Base-by-base conservation (phyloP, 2,888 invertebrate species). In the Drosophila antonietae region DNA sequence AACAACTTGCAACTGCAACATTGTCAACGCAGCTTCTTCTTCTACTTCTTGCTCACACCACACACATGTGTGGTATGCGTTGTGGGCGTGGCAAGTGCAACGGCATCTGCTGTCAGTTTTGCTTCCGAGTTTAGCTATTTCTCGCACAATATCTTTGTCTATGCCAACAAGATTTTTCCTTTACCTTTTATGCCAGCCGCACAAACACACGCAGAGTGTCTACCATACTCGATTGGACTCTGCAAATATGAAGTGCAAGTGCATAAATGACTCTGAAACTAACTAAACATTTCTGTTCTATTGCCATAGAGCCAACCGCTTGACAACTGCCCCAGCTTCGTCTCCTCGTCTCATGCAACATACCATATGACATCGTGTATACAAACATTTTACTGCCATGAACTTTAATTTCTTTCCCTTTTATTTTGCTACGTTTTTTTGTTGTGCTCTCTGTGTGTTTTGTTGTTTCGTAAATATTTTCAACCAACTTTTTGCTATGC, bases 401-500 rank as follows among this genome's bases (percentile, higher is more conserved):
- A 74, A 73, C 80, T 78, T 80, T 73, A 80, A 80, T 75, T 80
- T 80, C 51, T 28, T 58, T 63, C 20, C 60, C 69, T 69, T 70
- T 57, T 46, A 7, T 15, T 39, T 39, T 39, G 14, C 14, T 28
- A 28, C 28, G 6, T 33, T 18, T 43, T 20, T 44, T 23, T 20
- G 2, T 20, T 2, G 2, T 2, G 1, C 20, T 20, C 20, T 2
- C 14, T 46, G 6, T 12, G 6, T 12, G n/a, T 35, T 18, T 18
- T 20, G 35, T 20, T 52, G 44, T 59, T 61, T 39, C 65, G 67
- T 53, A 80, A 70, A 71, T 73, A 78, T 80, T 69, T 68, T 68
- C 58, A 74, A 68, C 73, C 33, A 80, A 85, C 83, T 85, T 83
- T 51, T 81, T 73, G 60, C 69, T 71, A 77, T 73, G 73, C 77